Conservation (phyloP, 1,140 invertebrate genomes). For the Drosophila nannoptera region DNA sequence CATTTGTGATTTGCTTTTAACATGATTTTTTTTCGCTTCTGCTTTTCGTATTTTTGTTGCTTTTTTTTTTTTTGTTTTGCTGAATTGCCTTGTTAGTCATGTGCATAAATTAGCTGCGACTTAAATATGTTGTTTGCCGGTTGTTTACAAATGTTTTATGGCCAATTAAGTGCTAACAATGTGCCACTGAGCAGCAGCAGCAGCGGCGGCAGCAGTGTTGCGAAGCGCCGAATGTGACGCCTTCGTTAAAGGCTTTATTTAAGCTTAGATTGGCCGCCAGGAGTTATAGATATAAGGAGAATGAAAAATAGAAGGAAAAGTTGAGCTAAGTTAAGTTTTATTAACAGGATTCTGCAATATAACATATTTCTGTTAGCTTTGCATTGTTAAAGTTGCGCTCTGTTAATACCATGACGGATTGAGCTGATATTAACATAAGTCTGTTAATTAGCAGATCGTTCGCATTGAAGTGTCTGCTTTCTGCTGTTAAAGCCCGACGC, state of each 20-base stretch:
- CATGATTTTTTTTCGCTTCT: slow-evolving; percentile 20
- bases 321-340: neutral
- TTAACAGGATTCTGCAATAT: too few relatives aligned
- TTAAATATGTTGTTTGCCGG: slow-evolving; percentile 25
- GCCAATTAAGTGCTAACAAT: slow-evolving; percentile 16
- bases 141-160: slow-evolving; percentile 39
- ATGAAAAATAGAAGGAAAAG: neutral
- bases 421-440: too few relatives aligned
- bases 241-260: too few relatives aligned
- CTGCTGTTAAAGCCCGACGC: neutral
- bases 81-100: slow-evolving; percentile 45
- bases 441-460: neutral
- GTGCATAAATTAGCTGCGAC: slow-evolving; percentile 45
- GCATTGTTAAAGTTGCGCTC: neutral
- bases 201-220: slow-evolving; percentile 2
- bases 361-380: too few relatives aligned
- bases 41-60: slow-evolving; percentile 26
- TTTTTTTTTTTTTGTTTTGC: neutral
- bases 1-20: slow-evolving; percentile 37
- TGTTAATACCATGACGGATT: neutral
- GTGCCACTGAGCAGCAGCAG: too few relatives aligned
- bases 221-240: neutral
- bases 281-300: too few relatives aligned
- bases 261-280: too few relatives aligned
- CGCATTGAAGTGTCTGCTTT: neutral